Percentiles rank a stretch among this genome's conserved stretches.
Evolutionary conservation across 2,888 invertebrate species (phyloP).

Genomic region (Carpatolechia fugitivella): DNA sequence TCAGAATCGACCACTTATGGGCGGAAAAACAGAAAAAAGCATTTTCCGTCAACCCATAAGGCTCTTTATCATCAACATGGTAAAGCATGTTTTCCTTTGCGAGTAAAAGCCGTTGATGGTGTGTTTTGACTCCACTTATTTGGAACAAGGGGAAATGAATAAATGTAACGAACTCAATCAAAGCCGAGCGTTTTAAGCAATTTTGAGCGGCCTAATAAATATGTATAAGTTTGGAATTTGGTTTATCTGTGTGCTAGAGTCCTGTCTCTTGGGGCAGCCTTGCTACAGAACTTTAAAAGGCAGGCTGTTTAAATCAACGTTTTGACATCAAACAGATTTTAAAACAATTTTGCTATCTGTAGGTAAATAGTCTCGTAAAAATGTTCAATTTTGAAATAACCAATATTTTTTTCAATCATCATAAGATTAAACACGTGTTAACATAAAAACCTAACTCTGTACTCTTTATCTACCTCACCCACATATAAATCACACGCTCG

Average conservation of each 20-base stretch:
- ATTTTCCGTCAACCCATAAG: slow-evolving; percentile 25
- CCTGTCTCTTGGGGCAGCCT: neutral
- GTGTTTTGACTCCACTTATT: slow-evolving; percentile 33
- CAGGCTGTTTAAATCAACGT: neutral
- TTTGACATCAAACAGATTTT: neutral
- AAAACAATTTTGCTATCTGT: too few species aligned
- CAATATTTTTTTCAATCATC: too few species aligned
- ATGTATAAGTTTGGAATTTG: slow-evolving; percentile 17
- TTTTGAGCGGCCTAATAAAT: slow-evolving; percentile 32
- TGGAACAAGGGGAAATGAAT: slow-evolving; percentile 49
- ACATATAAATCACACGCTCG: slow-evolving; percentile 4
- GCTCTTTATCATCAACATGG: slow-evolving; percentile 27
- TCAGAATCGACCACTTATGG: slow-evolving; percentile 58
- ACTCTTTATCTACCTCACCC: slow-evolving; percentile 4
- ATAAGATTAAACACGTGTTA: too few species aligned
- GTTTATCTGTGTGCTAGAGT: neutral
- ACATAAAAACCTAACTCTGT: neutral
- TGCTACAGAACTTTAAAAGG: neutral
- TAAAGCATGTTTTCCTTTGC: slow-evolving; percentile 30
- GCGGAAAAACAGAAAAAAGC: slow-evolving; percentile 42
- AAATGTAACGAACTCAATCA: slow-evolving; percentile 49
- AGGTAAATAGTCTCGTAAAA: too few species aligned
- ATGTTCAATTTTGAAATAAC: too few species aligned
- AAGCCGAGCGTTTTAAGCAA: slow-evolving; percentile 34
- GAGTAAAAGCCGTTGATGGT: slow-evolving; percentile 18